phyloP scores from a whole-genome alignment of 92 coral and sea anemone species.

The Phymanthus crucifer region DNA sequence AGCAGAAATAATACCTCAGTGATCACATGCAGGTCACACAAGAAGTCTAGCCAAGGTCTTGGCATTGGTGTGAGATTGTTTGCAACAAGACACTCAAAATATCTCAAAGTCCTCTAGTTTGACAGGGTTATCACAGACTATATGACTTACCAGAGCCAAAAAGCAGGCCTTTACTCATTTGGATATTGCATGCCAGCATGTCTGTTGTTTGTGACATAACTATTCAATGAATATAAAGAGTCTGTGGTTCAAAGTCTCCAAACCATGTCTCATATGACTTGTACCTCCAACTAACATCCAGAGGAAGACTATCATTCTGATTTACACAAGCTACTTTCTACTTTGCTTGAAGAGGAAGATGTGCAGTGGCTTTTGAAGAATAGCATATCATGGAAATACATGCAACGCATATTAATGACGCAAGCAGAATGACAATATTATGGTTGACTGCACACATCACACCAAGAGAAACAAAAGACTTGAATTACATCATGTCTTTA shows the following conservation, averaged over 20 bases:
- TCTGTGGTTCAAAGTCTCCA: constrained; percentile 13
- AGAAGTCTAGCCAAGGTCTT: not conserved
- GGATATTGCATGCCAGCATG: constrained; percentile 51
- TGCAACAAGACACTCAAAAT: not conserved
- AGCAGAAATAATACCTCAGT: not conserved
- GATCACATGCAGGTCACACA: not conserved
- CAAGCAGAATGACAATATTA: constrained; percentile 29
- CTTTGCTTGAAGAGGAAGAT: not conserved
- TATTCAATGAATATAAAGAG: constrained; percentile 17
- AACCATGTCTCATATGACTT: not conserved
- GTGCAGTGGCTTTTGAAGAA: not conserved
- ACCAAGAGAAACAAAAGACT: constrained; percentile 10
- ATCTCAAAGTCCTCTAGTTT: not conserved
- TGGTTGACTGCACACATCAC: constrained; percentile 41
- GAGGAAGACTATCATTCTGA: not conserved
- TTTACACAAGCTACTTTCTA: not conserved
- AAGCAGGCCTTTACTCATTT: constrained; percentile 11
- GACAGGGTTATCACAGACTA: not conserved
- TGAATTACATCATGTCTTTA: constrained; percentile 38
- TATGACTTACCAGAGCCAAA: constrained; percentile 28
- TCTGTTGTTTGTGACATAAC: constrained; percentile 31
- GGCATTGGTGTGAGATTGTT: not conserved
- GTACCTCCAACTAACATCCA: not conserved
- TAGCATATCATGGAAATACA: constrained; percentile 11
- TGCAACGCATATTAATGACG: constrained; percentile 37